Evolutionary conservation across 2,888 invertebrate genomes (phyloP).

Genomic region (Pasiphila rectangulata): DNA sequence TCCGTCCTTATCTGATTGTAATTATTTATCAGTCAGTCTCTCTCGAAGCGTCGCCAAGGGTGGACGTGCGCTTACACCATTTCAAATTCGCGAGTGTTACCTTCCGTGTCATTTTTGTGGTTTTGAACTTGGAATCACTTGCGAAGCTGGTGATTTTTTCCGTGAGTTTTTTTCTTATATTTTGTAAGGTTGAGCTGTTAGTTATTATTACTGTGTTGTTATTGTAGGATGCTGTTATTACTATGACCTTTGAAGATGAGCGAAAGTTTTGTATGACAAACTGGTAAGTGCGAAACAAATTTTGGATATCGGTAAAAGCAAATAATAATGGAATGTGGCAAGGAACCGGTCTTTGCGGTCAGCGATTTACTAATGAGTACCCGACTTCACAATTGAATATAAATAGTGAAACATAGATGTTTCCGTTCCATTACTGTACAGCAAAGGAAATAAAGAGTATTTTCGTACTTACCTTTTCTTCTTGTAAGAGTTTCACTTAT

Average conservation of each 20-base stretch:
- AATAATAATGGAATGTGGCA: conserved; percentile 10
- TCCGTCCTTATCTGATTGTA: conserved; percentile 10
- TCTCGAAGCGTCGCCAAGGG: conserved; percentile 33
- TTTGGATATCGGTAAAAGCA: conserved; percentile 12
- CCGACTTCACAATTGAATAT: too few relatives aligned
- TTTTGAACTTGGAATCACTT: conserved; percentile 27
- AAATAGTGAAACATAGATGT: too few relatives aligned
- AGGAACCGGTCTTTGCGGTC: conserved; percentile 9
- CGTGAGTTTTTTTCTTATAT: conserved; percentile 17
- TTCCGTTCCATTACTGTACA: too few relatives aligned
- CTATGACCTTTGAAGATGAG: too few relatives aligned
- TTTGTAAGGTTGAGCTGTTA: not conserved
- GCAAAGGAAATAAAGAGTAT: too few relatives aligned
- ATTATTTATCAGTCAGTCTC: conserved; percentile 34
- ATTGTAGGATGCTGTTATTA: too few relatives aligned
- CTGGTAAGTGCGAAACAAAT: conserved; percentile 8
- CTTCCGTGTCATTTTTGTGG: conserved; percentile 25
- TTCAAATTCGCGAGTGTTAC: conserved; percentile 40
- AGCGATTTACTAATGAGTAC: conserved; percentile 5
- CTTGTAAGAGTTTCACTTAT: too few relatives aligned
- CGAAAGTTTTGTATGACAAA: conserved; percentile 32
- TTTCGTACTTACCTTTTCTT: too few relatives aligned
- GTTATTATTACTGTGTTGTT: too few relatives aligned
- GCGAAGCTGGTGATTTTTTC: conserved; percentile 20
- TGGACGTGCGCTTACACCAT: conserved; percentile 37